Evolutionary conservation across 2,113 vertebrate genomes (phyloP).

Genomic region (Mohoua ochrocephala): DNA sequence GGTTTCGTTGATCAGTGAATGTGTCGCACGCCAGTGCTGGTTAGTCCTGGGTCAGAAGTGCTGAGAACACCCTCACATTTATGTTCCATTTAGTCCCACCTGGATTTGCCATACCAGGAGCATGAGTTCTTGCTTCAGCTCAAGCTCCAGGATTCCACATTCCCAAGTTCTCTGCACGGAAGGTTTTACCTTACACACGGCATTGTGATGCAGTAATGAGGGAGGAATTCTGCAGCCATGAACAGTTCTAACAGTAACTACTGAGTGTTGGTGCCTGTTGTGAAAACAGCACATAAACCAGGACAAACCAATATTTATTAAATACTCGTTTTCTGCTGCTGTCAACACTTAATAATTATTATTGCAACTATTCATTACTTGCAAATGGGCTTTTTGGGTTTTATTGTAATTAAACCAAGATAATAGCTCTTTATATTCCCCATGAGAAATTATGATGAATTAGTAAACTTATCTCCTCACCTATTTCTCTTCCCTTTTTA

Average conservation of each 20-base stretch:
- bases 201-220: neutral
- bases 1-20: neutral
- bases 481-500: neutral
- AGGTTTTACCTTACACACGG: rapidly evolving
- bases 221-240: neutral
- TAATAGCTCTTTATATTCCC: neutral
- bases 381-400: neutral
- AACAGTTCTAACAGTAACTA: neutral
- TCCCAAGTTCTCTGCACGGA: neutral
- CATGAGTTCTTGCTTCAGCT: neutral
- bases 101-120: neutral
- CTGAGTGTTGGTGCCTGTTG: neutral
- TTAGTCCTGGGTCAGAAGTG: neutral
- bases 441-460: neutral
- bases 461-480: neutral
- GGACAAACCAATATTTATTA: neutral
- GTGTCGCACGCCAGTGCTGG: rapidly evolving
- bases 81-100: rapidly evolving
- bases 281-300: neutral
- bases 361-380: neutral
- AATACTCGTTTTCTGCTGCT: neutral
- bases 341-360: neutral
- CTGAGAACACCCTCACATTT: neutral
- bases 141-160: neutral
- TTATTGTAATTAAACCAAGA: neutral